phyloP scores from a whole-genome alignment of 1,140 invertebrate species.

The Antheraea pernyi region DNA sequence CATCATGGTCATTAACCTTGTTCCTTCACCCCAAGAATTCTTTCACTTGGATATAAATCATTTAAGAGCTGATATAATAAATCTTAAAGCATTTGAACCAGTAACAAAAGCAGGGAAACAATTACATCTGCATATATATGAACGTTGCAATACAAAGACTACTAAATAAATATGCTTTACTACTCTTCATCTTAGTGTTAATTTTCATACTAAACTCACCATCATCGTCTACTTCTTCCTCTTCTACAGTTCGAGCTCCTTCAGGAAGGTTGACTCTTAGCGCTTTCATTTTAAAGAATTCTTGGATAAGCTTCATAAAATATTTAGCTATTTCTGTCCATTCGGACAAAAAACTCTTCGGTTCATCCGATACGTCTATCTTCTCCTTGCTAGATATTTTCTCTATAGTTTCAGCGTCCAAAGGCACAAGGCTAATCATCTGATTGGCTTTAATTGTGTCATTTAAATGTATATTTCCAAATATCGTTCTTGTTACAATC shows the following conservation, averaged over 20 bases:
- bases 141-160: too few species aligned
- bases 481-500: constrained; percentile 62
- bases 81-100: too few species aligned
- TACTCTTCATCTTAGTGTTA: background rate
- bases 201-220: constrained; percentile 33
- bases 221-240: constrained; percentile 44
- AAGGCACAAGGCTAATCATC: constrained; percentile 61
- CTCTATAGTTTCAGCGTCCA: constrained; percentile 51
- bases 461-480: constrained; percentile 55
- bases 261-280: constrained; percentile 61
- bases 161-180: too few species aligned
- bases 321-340: constrained; percentile 69
- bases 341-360: constrained; percentile 59
- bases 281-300: constrained; percentile 64
- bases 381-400: constrained; percentile 43
- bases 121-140: too few species aligned
- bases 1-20: too few species aligned
- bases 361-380: constrained; percentile 37
- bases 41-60: too few species aligned
- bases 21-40: too few species aligned
- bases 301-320: constrained; percentile 56
- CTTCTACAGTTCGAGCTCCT: constrained; percentile 63
- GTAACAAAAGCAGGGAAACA: too few species aligned
- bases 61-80: too few species aligned
- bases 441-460: constrained; percentile 59